phyloP scores from a whole-genome alignment of 2,113 vertebrate species.

The Nesoenas mayeri region DNA sequence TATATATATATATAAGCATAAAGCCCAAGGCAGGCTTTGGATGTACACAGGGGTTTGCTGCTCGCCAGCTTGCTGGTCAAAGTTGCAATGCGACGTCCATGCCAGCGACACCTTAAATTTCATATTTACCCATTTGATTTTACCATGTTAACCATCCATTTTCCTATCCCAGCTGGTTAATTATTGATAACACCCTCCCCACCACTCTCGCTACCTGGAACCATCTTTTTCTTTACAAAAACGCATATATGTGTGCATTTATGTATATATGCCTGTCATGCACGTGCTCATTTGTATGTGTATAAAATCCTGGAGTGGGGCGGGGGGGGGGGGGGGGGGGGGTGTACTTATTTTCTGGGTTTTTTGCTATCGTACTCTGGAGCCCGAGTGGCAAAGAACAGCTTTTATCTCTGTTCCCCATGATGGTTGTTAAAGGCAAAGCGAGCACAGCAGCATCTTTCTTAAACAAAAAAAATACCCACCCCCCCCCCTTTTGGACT shows the following conservation, averaged over 20 bases:
- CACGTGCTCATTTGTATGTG: too few species aligned
- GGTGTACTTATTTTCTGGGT: not conserved
- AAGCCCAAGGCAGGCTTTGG: not conserved
- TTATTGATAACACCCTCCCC: not conserved
- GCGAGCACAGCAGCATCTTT: slow-evolving; percentile 34
- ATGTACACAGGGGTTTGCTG: fast-evolving
- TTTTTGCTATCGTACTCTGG: not conserved
- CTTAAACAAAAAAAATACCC: not conserved
- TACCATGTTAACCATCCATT: not conserved
- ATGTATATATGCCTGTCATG: fast-evolving
- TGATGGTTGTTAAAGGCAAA: not conserved
- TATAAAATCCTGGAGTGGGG: not conserved
- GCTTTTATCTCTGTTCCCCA: not conserved
- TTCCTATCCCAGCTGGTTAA: not conserved
- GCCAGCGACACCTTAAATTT: not conserved
- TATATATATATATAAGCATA: fast-evolving
- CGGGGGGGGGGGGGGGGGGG: not conserved
- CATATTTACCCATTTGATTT: not conserved
- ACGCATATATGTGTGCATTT: fast-evolving
- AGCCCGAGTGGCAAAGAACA: not conserved
- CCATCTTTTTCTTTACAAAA: not conserved
- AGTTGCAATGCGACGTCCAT: not conserved
- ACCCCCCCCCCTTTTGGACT: not conserved
- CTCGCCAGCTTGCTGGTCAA: not conserved
- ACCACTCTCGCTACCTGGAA: not conserved